Percentiles rank a stretch among this genome's conserved stretches.
phyloP scores from a whole-genome alignment of 2,113 vertebrate species.

The Hiodon tergisus region DNA sequence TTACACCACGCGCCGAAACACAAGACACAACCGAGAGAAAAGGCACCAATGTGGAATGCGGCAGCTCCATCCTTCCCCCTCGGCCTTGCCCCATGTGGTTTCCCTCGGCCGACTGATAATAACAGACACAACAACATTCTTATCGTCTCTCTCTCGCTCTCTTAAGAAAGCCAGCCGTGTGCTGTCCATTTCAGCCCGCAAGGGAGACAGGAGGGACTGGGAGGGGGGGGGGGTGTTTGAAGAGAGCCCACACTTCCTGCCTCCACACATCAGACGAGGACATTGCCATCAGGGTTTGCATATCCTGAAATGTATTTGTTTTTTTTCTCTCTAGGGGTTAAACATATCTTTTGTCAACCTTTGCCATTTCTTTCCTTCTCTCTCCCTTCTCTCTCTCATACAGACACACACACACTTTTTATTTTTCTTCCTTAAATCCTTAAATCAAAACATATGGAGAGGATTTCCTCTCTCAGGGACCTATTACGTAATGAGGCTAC shows the following conservation, averaged over 20 bases:
- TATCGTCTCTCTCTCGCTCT: conserved; percentile 41
- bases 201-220: too few species aligned
- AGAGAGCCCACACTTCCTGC: conserved; percentile 50
- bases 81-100: conserved; percentile 62
- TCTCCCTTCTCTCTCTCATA: conserved; percentile 34
- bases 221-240: too few species aligned
- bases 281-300: too few species aligned
- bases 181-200: too few species aligned
- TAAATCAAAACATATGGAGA: conserved; percentile 21
- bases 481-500: neutral
- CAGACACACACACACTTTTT: neutral
- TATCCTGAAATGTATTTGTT: conserved; percentile 11
- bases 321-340: conserved; percentile 49
- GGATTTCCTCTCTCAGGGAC: conserved; percentile 15
- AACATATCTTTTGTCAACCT: conserved; percentile 53
- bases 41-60: conserved; percentile 44
- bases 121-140: conserved; percentile 67
- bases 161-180: too few species aligned
- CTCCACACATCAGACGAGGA: conserved; percentile 7
- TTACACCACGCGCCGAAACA: neutral
- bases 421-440: conserved; percentile 4
- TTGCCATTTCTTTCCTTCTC: conserved; percentile 39
- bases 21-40: conserved; percentile 37
- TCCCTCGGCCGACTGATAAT: conserved; percentile 78
- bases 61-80: too few species aligned